Conservation (phyloP, 2,113 vertebrate species). For the Trogon melanurus region DNA sequence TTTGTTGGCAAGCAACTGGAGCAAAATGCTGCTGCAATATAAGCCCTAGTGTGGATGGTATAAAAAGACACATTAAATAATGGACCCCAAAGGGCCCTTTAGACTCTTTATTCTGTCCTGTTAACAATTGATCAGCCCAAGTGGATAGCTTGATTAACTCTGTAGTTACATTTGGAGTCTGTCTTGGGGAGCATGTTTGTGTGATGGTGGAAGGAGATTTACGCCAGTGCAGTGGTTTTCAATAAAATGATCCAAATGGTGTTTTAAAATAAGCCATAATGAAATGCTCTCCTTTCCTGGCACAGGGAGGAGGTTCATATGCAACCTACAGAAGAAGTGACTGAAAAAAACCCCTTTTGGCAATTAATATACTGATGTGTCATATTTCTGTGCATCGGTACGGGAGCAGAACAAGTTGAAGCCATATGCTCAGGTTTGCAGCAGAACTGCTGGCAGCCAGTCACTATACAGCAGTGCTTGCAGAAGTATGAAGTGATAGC, state of each 20-base stretch:
- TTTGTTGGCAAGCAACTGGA: constrained; percentile 64
- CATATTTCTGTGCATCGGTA: neutral
- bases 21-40: constrained; percentile 22
- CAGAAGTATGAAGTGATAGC: neutral
- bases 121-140: neutral
- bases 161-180: neutral
- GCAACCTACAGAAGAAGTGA: constrained; percentile 5
- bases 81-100: constrained; percentile 48
- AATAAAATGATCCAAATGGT: constrained; percentile 8
- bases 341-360: neutral
- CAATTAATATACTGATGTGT: constrained; percentile 24
- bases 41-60: neutral
- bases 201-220: constrained; percentile 16
- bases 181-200: neutral
- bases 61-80: constrained; percentile 15
- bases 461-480: neutral
- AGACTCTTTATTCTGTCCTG: neutral
- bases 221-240: constrained; percentile 12
- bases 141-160: constrained; percentile 23
- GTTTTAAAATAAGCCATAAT: constrained; percentile 28
- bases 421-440: constrained; percentile 38
- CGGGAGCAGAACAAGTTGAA: constrained; percentile 40
- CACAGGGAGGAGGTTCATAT: neutral
- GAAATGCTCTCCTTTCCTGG: neutral
- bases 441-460: constrained; percentile 30